Percentiles rank a stretch among this genome's conserved stretches.
phyloP scores from a whole-genome alignment of 2,113 vertebrate species.

The Chroicocephalus ridibundus region DNA sequence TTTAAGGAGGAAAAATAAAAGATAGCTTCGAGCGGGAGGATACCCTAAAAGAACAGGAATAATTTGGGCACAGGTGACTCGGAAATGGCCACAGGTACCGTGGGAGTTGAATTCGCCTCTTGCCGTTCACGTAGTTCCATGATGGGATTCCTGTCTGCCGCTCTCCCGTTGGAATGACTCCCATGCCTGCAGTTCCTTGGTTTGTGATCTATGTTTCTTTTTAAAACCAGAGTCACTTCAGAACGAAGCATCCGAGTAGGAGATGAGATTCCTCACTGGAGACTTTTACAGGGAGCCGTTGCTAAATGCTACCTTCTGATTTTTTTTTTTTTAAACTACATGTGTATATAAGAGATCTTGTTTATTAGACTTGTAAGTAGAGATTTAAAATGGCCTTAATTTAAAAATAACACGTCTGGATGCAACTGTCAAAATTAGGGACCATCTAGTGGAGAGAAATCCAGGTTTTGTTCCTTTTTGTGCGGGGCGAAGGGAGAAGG shows the following conservation, averaged over 20 bases:
- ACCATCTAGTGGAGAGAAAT: not conserved
- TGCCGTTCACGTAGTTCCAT: rapidly evolving
- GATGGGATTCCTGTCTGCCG: not conserved
- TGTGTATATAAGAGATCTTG: conserved; percentile 55
- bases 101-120: rapidly evolving
- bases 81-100: not conserved
- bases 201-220: not conserved
- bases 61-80: not conserved
- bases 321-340: not conserved
- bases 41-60: not conserved
- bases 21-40: not conserved
- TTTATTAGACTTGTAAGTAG: conserved; percentile 47
- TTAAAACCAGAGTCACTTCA: not conserved
- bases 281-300: not conserved
- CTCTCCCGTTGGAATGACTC: not conserved
- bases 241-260: not conserved
- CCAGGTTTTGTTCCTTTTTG: not conserved
- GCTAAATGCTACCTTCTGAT: not conserved
- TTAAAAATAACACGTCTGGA: not conserved
- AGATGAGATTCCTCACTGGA: not conserved
- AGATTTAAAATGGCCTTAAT: conserved; percentile 72
- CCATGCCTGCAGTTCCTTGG: not conserved
- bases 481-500: not conserved
- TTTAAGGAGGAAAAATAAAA: not conserved
- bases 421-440: not conserved